Percentiles rank a stretch among this genome's conserved stretches.
Evolutionary conservation across 2,888 invertebrate species (phyloP).

Genomic region (Noctua janthina): DNA sequence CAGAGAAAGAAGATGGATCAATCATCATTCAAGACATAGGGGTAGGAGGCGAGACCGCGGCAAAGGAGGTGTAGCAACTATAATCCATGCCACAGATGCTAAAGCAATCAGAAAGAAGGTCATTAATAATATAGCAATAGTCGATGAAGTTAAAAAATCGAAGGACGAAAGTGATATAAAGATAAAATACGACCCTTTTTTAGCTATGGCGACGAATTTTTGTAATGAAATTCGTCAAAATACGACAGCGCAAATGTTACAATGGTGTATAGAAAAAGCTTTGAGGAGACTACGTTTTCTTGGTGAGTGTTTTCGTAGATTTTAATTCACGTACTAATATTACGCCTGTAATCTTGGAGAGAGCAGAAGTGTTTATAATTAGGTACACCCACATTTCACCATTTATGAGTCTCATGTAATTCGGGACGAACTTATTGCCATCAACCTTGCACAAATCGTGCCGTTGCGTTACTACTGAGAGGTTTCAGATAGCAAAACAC

Average conservation of each 20-base stretch:
- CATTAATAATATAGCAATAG: slow-evolving; percentile 1
- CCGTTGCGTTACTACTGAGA: too few relatives aligned
- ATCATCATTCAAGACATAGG: slow-evolving; percentile 72
- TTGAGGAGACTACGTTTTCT: slow-evolving; percentile 79
- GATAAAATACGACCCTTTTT: slow-evolving; percentile 74
- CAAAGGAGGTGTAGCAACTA: slow-evolving; percentile 45
- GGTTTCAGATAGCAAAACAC: too few relatives aligned
- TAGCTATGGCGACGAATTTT: slow-evolving; percentile 81
- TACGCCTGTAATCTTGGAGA: background rate
- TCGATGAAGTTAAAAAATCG: slow-evolving; percentile 9
- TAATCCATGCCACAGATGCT: slow-evolving; percentile 50
- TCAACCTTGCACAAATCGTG: too few relatives aligned
- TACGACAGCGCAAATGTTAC: slow-evolving; percentile 73
- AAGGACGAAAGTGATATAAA: slow-evolving; percentile 37
- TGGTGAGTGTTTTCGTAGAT: slow-evolving; percentile 72
- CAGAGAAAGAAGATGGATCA: slow-evolving; percentile 82
- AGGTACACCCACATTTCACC: too few relatives aligned
- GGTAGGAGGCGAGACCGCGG: slow-evolving; percentile 62
- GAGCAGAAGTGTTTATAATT: too few relatives aligned
- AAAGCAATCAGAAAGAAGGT: background rate
- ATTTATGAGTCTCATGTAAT: too few relatives aligned
- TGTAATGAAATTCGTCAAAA: slow-evolving; percentile 83
- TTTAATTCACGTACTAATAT: background rate
- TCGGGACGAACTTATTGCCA: too few relatives aligned
- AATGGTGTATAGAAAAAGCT: slow-evolving; percentile 85